Percentiles rank a stretch among this genome's conserved stretches.
Conservation (phyloP, 2,888 invertebrate genomes). For the Ochlodes sylvanus region DNA sequence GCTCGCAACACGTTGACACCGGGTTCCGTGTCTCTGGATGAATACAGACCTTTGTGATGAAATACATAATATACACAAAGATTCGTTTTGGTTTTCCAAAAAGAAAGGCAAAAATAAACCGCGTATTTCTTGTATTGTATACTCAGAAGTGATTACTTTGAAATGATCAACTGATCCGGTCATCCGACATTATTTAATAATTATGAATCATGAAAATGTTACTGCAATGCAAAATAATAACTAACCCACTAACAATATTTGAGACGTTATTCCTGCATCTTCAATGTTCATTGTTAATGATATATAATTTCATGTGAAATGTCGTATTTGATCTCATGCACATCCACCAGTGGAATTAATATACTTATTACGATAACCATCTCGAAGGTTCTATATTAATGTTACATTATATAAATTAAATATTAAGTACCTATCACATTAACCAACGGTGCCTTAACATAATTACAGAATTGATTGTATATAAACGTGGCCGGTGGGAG, state of each 20-base stretch:
- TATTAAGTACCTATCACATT: conserved; percentile 49
- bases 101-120: background rate
- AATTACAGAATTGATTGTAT: conserved; percentile 29
- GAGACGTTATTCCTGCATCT: conserved; percentile 36
- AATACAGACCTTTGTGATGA: background rate
- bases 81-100: background rate
- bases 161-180: conserved; percentile 12
- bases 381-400: conserved; percentile 52
- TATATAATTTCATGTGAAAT: conserved; percentile 53
- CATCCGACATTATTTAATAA: background rate
- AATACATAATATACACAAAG: background rate
- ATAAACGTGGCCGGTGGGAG: conserved; percentile 13
- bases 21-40: too few species aligned
- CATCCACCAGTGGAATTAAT: conserved; percentile 78
- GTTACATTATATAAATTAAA: conserved; percentile 45
- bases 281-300: conserved; percentile 40
- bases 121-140: conserved; percentile 1
- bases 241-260: conserved; percentile 25
- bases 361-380: conserved; percentile 50
- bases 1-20: too few species aligned
- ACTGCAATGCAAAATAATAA: conserved; percentile 29
- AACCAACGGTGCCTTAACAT: conserved; percentile 80
- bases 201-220: conserved; percentile 13
- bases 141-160: conserved; percentile 28
- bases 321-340: conserved; percentile 81